phyloP scores from a whole-genome alignment of 2,113 vertebrate species.

The Plecotus auritus region DNA sequence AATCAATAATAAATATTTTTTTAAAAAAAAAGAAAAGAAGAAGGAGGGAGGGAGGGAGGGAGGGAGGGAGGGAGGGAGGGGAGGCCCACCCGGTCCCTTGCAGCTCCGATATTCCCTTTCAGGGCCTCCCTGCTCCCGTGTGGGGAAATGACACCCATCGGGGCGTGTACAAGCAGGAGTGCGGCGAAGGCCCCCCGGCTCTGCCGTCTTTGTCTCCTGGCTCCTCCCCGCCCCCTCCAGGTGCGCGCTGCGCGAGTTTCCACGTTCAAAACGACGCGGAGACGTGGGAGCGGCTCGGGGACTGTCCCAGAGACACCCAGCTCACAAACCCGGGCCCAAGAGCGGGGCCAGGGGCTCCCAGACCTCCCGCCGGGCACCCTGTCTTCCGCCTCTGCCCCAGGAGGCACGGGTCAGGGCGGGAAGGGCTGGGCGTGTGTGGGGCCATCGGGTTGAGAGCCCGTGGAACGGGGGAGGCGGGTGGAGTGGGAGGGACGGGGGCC shows the following conservation, averaged over 20 bases:
- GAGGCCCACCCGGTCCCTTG: neutral
- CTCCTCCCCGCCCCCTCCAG: too few relatives aligned
- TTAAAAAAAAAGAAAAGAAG: too few relatives aligned
- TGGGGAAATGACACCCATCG: neutral
- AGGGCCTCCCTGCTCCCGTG: neutral
- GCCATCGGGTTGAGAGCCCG: neutral
- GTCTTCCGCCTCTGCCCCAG: neutral
- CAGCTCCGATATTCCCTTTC: neutral
- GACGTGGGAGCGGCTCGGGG: neutral
- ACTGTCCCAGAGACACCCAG: neutral
- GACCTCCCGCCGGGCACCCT: rapidly evolving
- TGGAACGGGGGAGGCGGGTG: neutral
- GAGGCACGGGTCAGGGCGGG: neutral
- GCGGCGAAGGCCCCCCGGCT: rapidly evolving
- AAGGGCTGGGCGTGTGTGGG: neutral
- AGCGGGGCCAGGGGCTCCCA: rapidly evolving
- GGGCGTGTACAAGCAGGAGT: rapidly evolving
- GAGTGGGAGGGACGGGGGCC: constrained; percentile 10
- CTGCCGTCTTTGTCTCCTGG: neutral
- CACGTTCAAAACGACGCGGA: neutral
- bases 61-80: neutral
- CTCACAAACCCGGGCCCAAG: rapidly evolving
- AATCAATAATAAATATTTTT: too few relatives aligned
- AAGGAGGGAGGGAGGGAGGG: too few relatives aligned
- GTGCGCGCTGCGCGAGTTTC: neutral